Evolutionary conservation across 2,888 invertebrate species (phyloP).

Genomic region (Trissonchulus sp.): DNA sequence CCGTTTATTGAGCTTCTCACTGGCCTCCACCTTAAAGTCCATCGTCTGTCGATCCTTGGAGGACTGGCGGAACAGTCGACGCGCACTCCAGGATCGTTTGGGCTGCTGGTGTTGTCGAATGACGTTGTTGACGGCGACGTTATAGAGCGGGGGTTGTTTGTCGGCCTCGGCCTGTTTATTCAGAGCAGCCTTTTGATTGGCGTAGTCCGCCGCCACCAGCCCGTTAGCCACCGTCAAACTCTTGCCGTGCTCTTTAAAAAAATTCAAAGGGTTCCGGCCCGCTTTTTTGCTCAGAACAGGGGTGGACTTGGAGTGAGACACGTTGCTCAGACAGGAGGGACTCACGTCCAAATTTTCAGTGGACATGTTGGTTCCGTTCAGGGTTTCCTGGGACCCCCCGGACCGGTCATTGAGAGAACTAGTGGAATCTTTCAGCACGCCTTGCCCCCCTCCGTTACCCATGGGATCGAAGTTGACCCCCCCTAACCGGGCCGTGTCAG

Average conservation of each 20-base stretch:
- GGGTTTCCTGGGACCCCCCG: conserved; percentile 24
- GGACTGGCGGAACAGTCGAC: conserved; percentile 6
- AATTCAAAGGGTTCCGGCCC: background rate
- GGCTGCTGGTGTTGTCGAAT: background rate
- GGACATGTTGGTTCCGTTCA: background rate
- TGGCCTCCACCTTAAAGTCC: too few relatives aligned
- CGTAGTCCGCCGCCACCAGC: background rate
- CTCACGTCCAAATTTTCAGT: background rate
- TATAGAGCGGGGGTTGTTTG: background rate
- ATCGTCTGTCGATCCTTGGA: conserved; percentile 25
- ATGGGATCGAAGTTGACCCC: background rate
- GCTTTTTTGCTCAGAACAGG: background rate
- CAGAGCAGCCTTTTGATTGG: background rate
- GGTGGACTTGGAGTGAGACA: background rate
- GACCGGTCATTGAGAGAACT: conserved; percentile 13
- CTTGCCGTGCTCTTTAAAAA: background rate
- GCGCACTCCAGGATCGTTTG: conserved; percentile 23
- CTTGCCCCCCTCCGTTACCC: background rate
- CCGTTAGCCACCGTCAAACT: background rate
- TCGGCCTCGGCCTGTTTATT: background rate
- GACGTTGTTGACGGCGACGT: background rate
- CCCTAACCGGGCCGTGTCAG: background rate
- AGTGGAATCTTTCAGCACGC: background rate
- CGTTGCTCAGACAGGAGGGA: background rate
- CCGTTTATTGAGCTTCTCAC: too few relatives aligned